These are phyloP conservation scores for Drusus annulatus DNA, from an alignment of 1,140 invertebrate genomes.

Conservation along the genomic window DNA sequence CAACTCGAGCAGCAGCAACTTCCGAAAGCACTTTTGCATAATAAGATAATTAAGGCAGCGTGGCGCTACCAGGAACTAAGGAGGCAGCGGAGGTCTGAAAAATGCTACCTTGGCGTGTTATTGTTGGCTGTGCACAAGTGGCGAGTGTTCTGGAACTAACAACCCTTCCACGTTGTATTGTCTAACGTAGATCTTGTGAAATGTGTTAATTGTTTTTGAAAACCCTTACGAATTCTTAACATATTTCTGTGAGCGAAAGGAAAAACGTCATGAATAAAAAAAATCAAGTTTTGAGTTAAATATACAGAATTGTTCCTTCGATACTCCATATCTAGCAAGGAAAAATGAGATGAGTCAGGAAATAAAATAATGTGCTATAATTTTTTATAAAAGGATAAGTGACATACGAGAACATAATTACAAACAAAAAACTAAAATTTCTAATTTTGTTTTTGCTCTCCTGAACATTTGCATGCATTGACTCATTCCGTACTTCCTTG, in stretches of 20 bases:
- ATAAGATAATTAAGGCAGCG: slow-evolving; percentile 53
- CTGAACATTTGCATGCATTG: too few relatives aligned
- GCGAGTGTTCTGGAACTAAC: background rate
- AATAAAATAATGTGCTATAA: too few relatives aligned
- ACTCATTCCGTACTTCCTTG: too few relatives aligned
- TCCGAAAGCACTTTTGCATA: slow-evolving; percentile 55
- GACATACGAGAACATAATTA: too few relatives aligned
- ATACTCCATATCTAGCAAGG: too few relatives aligned
- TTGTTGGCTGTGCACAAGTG: slow-evolving; percentile 8
- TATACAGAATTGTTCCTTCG: too few relatives aligned
- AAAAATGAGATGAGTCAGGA: too few relatives aligned
- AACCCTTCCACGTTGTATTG: background rate
- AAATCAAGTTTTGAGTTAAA: too few relatives aligned
- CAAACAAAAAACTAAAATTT: too few relatives aligned
- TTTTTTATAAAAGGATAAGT: too few relatives aligned
- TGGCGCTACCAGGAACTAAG: slow-evolving; percentile 9
- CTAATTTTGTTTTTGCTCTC: too few relatives aligned
- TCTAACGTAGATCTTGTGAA: background rate
- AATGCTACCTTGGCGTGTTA: slow-evolving; percentile 12
- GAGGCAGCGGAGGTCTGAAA: background rate
- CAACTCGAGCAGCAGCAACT: slow-evolving; percentile 37
- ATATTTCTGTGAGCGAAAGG: background rate
- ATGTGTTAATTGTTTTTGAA: background rate
- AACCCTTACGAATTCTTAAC: background rate
- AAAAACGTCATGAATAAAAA: too few relatives aligned